Conservation (phyloP, 30 jellyfish, hydroid and myxozoan species). For the Hydractinia symbiolongicarpus region DNA sequence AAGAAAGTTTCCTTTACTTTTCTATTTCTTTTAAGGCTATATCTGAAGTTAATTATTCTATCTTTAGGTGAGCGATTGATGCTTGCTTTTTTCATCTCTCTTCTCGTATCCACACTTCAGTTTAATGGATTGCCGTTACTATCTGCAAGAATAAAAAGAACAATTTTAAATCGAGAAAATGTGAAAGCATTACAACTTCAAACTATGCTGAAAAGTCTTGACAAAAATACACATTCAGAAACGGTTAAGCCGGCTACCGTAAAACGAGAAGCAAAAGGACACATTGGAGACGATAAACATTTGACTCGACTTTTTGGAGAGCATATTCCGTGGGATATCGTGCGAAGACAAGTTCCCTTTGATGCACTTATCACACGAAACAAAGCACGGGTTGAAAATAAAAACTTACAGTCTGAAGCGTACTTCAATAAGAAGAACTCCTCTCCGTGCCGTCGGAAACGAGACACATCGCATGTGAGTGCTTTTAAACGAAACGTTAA, state of each 20-base stretch:
- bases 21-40: too few species aligned
- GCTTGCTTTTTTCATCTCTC: too few species aligned
- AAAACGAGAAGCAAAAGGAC: conserved; percentile 65
- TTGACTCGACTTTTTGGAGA: too few species aligned
- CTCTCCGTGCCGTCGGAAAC: conserved; percentile 64
- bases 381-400: neutral
- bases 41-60: too few species aligned
- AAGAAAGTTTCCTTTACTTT: too few species aligned
- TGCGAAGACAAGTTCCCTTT: conserved; percentile 43
- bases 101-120: too few species aligned
- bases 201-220: conserved; percentile 45
- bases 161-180: conserved; percentile 40
- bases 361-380: conserved; percentile 38
- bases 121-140: neutral
- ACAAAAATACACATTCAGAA: conserved; percentile 31
- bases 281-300: conserved; percentile 10
- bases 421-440: neutral
- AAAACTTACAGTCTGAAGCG: neutral
- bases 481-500: conserved; percentile 41
- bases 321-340: conserved; percentile 30
- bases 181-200: conserved; percentile 72
- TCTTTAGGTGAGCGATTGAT: too few species aligned
- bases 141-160: conserved; percentile 25
- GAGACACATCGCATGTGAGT: conserved; percentile 25
- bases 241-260: conserved; percentile 53